Evolutionary conservation across 2,797 vertebrate genomes (phyloP).

Genomic region (Sphaeramia orbicularis): DNA sequence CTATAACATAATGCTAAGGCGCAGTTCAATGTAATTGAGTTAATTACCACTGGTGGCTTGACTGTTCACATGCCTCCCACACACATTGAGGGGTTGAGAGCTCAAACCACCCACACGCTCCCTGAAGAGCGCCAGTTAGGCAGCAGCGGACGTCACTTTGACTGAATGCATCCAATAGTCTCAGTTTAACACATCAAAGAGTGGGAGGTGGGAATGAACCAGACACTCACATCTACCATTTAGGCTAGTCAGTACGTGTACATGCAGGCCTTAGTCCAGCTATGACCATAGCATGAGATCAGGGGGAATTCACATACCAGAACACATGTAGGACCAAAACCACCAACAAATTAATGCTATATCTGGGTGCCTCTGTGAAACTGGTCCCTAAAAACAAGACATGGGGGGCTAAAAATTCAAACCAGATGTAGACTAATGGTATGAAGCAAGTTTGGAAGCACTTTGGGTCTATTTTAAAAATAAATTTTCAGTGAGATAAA

Average conservation of each 20-base stretch:
- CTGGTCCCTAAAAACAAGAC: too few relatives aligned
- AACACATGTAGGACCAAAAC: too few relatives aligned
- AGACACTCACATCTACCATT: constrained; percentile 9
- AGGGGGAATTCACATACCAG: too few relatives aligned
- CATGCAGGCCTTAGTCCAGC: too few relatives aligned
- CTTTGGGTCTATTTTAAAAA: too few relatives aligned
- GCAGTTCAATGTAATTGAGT: constrained; percentile 56
- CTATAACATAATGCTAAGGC: constrained; percentile 40
- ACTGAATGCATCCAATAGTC: constrained; percentile 25
- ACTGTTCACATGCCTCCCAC: constrained; percentile 53
- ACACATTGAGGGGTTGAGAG: constrained; percentile 25
- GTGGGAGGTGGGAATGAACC: constrained; percentile 6
- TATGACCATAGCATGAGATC: too few relatives aligned
- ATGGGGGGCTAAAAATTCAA: too few relatives aligned
- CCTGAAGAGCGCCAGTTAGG: constrained; percentile 30
- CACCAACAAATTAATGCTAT: too few relatives aligned
- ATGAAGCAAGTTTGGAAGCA: too few relatives aligned
- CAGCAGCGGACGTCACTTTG: constrained; percentile 13
- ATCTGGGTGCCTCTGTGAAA: too few relatives aligned
- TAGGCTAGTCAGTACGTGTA: neutral
- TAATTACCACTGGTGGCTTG: constrained; percentile 50
- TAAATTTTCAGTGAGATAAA: too few relatives aligned
- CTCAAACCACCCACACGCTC: constrained; percentile 50
- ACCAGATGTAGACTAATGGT: too few relatives aligned
- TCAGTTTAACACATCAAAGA: constrained; percentile 24